Base-by-base conservation (phyloP, 2,888 invertebrate genomes). In the Muscina levida region DNA sequence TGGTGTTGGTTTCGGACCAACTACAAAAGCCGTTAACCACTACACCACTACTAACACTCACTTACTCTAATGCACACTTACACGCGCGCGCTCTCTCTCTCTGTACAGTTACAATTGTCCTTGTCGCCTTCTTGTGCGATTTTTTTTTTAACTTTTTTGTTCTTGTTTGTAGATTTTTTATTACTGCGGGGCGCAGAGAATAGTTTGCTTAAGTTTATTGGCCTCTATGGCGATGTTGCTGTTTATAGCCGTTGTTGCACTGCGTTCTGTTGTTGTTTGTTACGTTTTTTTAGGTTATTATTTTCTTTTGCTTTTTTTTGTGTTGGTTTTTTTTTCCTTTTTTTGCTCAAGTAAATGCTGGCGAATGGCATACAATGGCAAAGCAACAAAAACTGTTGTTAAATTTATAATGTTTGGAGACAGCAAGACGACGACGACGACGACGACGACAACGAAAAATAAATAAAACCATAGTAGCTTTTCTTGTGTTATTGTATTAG, bases 121-220 rank as follows among this genome's bases (percentile, higher is more conserved):
- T 59, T 59, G 17, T 70, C 70, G 56, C 70, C 15, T 31, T 44
- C 53, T 1, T 22, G 22, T 67, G 62, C 67, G 51, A 67, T 65
- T 57, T 39, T 70, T 57, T 39, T 70, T 79, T 44, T 46, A 72
- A 37, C 42, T 48, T 62, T 71, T n/a, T n/a, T n/a, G n/a, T n/a
- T n/a, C n/a, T n/a, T n/a, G n/a, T n/a, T n/a, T 19, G 59, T 67
- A 31, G 4, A 31, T 8, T 59, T 77, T 77, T 81, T 81, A 78
- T 78, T 77, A 56, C 78, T 81, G 62, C 67, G 77, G n/a, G 67
- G 74, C 72, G 37, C 42, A 78, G 74, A 62, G 77, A 42, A 42
- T 62, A 62, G 62, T 62, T 62, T 62, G 72, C 78, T 78, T 77
- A 75, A 81, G 81, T 81, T 81, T 81, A 78, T 81, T 81, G 81